These are phyloP conservation scores for Acanthoscelides obtectus DNA, from an alignment of 2,888 invertebrate genomes.

Conservation along the genomic window DNA sequence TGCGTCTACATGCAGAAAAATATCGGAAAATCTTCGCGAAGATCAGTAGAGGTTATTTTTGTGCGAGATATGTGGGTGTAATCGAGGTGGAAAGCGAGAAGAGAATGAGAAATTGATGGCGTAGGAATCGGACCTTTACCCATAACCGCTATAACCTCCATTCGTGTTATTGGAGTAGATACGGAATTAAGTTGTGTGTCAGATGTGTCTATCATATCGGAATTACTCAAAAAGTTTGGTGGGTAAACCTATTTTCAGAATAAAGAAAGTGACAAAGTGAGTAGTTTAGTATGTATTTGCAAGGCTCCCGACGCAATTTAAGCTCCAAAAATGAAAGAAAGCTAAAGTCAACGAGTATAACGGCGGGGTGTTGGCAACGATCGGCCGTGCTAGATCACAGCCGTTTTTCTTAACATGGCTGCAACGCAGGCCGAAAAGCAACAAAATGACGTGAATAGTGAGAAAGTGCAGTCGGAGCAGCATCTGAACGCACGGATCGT, in stretches of 20 bases:
- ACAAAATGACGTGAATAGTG: slow-evolving; percentile 67
- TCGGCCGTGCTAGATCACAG: slow-evolving; percentile 49
- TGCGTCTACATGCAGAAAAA: neutral
- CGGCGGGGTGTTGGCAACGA: slow-evolving; percentile 60
- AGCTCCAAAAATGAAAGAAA: slow-evolving; percentile 46
- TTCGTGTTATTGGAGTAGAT: slow-evolving; percentile 71
- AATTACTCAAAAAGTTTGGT: slow-evolving; percentile 47
- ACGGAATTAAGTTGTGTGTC: slow-evolving; percentile 70
- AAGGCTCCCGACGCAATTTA: slow-evolving; percentile 43
- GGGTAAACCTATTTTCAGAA: slow-evolving; percentile 44
- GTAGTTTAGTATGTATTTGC: slow-evolving; percentile 50
- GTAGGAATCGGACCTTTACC: slow-evolving; percentile 69
- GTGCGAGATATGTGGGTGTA: neutral
- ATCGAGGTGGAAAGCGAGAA: slow-evolving; percentile 6
- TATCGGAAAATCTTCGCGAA: neutral
- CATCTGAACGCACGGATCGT: slow-evolving; percentile 65
- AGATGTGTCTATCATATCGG: slow-evolving; percentile 56
- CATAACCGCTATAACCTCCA: slow-evolving; percentile 76
- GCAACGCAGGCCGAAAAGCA: slow-evolving; percentile 81
- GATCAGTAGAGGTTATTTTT: neutral
- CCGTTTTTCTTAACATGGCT: slow-evolving; percentile 66
- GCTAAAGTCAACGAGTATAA: slow-evolving; percentile 46
- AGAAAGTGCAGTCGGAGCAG: slow-evolving; percentile 62
- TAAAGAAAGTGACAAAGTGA: slow-evolving; percentile 42
- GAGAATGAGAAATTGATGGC: slow-evolving; percentile 44